Conservation (phyloP, 2,113 vertebrate genomes). For the Mugil cephalus region DNA sequence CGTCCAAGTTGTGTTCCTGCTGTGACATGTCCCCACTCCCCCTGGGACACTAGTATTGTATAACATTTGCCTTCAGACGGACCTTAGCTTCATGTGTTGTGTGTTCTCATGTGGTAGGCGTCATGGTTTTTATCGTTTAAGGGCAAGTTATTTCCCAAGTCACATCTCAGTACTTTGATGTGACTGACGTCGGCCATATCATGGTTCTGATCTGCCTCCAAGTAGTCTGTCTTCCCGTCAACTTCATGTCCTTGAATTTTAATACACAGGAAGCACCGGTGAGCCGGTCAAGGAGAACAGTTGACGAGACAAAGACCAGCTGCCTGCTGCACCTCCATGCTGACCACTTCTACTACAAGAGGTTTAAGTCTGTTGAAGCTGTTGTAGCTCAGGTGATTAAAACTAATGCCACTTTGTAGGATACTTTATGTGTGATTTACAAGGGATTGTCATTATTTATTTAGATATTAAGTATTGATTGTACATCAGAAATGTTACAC, state of each 20-base stretch:
- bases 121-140: neutral
- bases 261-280: slow-evolving; percentile 68
- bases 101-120: neutral
- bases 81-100: neutral
- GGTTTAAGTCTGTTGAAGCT: slow-evolving; percentile 82
- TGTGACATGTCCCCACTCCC: neutral
- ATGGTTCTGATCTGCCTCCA: neutral
- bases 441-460: no score
- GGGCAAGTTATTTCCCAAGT: neutral
- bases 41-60: neutral
- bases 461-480: no score
- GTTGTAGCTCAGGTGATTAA: slow-evolving; percentile 85
- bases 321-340: slow-evolving; percentile 85
- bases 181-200: neutral
- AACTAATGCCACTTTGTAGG: slow-evolving; percentile 4
- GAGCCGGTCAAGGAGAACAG: slow-evolving; percentile 72
- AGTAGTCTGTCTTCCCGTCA: neutral
- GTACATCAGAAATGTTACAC: no score
- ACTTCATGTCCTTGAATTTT: slow-evolving; percentile 1
- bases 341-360: slow-evolving; percentile 84
- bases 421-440: neutral
- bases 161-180: neutral
- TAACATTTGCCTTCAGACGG: neutral
- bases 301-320: slow-evolving; percentile 82
- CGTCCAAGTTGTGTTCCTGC: slow-evolving; percentile 34